phyloP scores from a whole-genome alignment of 2,113 vertebrate species.

The Centropus unirufus region DNA sequence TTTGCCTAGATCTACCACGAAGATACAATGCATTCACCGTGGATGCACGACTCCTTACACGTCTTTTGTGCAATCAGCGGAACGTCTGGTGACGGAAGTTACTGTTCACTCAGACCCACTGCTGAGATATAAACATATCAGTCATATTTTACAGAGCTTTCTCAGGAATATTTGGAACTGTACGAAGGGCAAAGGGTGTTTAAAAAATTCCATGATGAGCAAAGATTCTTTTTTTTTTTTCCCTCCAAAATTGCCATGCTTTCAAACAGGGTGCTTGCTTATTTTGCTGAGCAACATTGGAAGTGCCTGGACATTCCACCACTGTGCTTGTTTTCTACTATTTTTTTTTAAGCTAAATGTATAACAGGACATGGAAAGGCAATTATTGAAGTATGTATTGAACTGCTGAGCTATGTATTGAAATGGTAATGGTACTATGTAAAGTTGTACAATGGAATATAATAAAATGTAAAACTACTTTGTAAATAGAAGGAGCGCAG shows the following conservation, averaged over 20 bases:
- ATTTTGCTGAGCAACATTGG: slow-evolving; percentile 71
- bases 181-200: slow-evolving; percentile 35
- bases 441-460: slow-evolving; percentile 77
- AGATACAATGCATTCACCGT: slow-evolving; percentile 86
- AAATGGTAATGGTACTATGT: slow-evolving; percentile 43
- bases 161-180: slow-evolving; percentile 78
- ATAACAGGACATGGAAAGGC: neutral
- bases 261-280: slow-evolving; percentile 76
- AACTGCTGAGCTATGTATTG: slow-evolving; percentile 49
- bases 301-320: slow-evolving; percentile 81
- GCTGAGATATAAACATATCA: slow-evolving; percentile 61
- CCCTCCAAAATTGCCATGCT: slow-evolving; percentile 40
- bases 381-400: neutral
- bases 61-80: slow-evolving; percentile 97
- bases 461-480: slow-evolving; percentile 78
- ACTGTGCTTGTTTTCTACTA: slow-evolving; percentile 75
- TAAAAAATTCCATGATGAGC: neutral
- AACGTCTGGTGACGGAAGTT: slow-evolving; percentile 83
- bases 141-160: slow-evolving; percentile 45
- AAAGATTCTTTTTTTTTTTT: neutral
- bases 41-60: slow-evolving; percentile 89
- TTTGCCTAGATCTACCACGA: slow-evolving; percentile 89
- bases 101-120: slow-evolving; percentile 71
- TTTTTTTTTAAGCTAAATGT: slow-evolving; percentile 66
- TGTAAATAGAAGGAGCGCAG: slow-evolving; percentile 62